These are phyloP conservation scores for Acrocephalus arundinaceus DNA, from an alignment of 2,113 vertebrate genomes.

Conservation along the genomic window DNA sequence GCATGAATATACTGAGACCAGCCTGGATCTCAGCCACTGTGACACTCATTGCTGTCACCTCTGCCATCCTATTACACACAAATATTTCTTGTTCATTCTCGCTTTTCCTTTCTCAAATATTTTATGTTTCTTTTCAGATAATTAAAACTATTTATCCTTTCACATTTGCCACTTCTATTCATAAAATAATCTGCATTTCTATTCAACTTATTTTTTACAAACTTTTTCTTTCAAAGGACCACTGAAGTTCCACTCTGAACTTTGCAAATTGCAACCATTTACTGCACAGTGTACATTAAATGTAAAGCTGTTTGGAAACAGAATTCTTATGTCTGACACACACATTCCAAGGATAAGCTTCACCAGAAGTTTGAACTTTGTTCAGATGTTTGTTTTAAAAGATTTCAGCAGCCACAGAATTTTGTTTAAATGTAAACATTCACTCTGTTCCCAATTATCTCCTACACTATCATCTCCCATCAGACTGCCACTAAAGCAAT, in stretches of 20 bases:
- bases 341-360: background rate
- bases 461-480: background rate
- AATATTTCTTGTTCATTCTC: background rate
- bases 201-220: background rate
- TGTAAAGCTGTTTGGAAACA: background rate
- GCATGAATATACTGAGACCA: background rate
- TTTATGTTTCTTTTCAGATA: background rate
- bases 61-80: accelerated
- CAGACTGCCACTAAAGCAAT: background rate
- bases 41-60: accelerated
- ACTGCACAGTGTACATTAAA: background rate
- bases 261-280: background rate
- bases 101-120: background rate
- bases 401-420: background rate
- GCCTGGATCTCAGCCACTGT: background rate
- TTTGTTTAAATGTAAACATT: background rate
- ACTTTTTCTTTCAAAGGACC: background rate
- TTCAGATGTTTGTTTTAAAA: background rate
- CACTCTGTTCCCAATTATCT: background rate
- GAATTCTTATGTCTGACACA: background rate
- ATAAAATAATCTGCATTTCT: background rate
- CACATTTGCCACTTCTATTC: background rate
- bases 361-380: background rate
- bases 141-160: background rate
- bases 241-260: background rate